Evolutionary conservation across 2,888 invertebrate genomes (phyloP).

Genomic region (Helicoverpa assulta): DNA sequence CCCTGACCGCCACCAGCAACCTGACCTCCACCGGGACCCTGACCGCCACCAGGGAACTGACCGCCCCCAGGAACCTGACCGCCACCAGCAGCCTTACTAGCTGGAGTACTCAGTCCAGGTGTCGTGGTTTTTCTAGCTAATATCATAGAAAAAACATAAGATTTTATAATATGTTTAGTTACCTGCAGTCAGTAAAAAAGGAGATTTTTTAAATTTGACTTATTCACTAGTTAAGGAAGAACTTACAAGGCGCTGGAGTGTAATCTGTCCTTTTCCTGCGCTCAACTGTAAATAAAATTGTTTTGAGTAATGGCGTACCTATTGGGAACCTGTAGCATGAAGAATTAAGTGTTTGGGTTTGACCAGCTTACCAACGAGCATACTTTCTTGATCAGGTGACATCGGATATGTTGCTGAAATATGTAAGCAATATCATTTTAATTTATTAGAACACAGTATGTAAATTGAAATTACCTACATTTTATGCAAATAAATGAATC

Average conservation of each 20-base stretch:
- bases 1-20: neutral
- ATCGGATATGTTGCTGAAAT: constrained; percentile 43
- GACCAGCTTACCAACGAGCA: constrained; percentile 77
- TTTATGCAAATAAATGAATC: too few relatives aligned
- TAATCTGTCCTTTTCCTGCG: constrained; percentile 52
- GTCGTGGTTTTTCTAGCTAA: constrained; percentile 2
- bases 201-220: neutral
- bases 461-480: too few relatives aligned
- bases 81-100: neutral
- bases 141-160: neutral
- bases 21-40: too few relatives aligned
- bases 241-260: constrained; percentile 17
- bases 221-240: neutral
- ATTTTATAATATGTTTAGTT: neutral
- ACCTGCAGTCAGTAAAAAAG: neutral
- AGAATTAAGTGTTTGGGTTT: neutral
- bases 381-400: constrained; percentile 67
- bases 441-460: too few relatives aligned
- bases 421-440: neutral
- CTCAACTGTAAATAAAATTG: constrained; percentile 75
- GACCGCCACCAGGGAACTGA: neutral
- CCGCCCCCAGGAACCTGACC: neutral
- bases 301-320: neutral
- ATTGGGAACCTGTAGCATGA: neutral
- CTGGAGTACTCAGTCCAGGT: neutral